phyloP scores from a whole-genome alignment of 2,888 invertebrate genomes.

The Silvanus unidentatus region DNA sequence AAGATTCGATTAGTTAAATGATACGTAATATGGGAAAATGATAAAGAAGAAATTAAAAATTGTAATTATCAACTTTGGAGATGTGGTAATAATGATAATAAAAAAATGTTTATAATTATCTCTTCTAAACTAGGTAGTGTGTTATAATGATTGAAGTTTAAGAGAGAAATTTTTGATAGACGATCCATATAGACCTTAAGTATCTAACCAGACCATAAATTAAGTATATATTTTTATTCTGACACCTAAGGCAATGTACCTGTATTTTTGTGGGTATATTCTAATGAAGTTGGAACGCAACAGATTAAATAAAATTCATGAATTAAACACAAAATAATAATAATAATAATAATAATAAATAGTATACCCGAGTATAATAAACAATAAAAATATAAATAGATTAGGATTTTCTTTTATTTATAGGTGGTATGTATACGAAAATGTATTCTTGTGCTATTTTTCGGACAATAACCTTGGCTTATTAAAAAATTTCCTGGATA shows the following conservation, averaged over 20 bases:
- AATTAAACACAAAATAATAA: too few species aligned
- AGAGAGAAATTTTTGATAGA: constrained; percentile 1
- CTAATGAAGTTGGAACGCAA: too few species aligned
- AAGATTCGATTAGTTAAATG: neutral
- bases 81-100: neutral
- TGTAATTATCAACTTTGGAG: neutral
- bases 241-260: neutral
- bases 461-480: too few species aligned
- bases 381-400: too few species aligned
- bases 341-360: too few species aligned
- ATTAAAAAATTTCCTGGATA: too few species aligned
- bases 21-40: neutral
- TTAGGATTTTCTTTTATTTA: too few species aligned
- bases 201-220: constrained; percentile 1
- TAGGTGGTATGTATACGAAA: too few species aligned
- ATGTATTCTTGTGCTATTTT: too few species aligned
- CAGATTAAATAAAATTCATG: too few species aligned
- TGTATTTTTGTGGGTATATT: too few species aligned
- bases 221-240: neutral
- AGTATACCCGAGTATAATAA: too few species aligned
- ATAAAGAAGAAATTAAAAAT: neutral
- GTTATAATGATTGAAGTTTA: constrained; percentile 2
- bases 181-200: constrained; percentile 5
- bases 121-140: neutral
- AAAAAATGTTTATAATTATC: neutral